Evolutionary conservation across 2,797 vertebrate genomes (phyloP).

Genomic region (Muscicapa striata): DNA sequence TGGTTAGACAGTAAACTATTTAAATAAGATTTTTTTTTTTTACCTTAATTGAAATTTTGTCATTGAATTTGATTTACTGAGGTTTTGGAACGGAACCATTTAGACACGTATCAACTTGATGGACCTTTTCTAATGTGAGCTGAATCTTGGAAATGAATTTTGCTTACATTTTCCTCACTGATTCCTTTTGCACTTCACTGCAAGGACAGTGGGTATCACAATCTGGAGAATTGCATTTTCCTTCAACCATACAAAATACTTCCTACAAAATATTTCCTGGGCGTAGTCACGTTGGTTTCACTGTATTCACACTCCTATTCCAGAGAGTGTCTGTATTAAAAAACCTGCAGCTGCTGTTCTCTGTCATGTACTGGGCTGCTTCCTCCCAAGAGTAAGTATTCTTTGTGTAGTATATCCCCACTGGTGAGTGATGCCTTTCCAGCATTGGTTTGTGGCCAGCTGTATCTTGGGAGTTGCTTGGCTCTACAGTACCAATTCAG

Average conservation of each 20-base stretch:
- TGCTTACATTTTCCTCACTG: neutral
- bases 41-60: neutral
- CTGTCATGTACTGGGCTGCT: neutral
- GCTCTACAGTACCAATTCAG: neutral
- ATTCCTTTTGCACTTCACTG: neutral
- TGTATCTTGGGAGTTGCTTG: neutral
- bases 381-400: neutral
- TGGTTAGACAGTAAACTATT: neutral
- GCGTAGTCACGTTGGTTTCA: neutral
- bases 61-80: neutral
- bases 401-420: neutral
- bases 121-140: neutral
- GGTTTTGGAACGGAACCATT: neutral
- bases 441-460: neutral
- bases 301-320: neutral
- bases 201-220: neutral
- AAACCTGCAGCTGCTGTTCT: neutral
- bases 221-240: neutral
- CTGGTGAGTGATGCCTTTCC: neutral
- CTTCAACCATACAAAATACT: neutral
- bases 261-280: neutral
- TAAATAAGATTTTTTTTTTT: neutral
- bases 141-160: neutral
- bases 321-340: neutral
- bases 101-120: neutral